A percentile compares a stretch with the other conserved stretches of the same genome.
Conservation (phyloP, 2,888 invertebrate species). For the Blastobasis adustella region DNA sequence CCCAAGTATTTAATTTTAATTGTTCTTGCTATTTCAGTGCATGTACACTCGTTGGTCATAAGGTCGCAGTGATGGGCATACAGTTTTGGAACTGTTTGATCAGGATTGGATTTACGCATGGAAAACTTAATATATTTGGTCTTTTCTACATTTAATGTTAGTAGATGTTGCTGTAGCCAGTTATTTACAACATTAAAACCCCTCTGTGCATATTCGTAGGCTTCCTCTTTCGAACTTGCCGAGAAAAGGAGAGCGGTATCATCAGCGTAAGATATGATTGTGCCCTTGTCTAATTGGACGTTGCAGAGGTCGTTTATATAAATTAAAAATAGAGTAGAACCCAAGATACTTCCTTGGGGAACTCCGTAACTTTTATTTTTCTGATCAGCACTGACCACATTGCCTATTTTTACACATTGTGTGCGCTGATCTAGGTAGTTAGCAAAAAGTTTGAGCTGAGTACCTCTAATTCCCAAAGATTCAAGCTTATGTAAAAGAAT, state of each 20-base stretch:
- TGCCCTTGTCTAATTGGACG: background rate
- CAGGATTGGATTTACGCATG: too few species aligned
- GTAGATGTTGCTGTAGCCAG: slow-evolving; percentile 5
- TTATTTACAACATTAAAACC: slow-evolving; percentile 1
- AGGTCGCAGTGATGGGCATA: too few species aligned
- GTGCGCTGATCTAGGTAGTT: slow-evolving; percentile 5
- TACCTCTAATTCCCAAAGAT: slow-evolving; percentile 7
- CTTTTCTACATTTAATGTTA: slow-evolving; percentile 11
- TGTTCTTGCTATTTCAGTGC: too few species aligned
- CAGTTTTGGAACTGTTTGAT: too few species aligned
- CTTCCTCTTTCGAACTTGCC: too few species aligned
- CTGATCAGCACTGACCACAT: background rate
- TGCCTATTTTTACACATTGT: slow-evolving; percentile 2
- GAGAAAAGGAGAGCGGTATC: slow-evolving; percentile 7
- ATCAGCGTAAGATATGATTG: slow-evolving; percentile 10
- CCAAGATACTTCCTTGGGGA: slow-evolving; percentile 11
- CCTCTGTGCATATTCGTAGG: too few species aligned
- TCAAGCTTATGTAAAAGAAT: slow-evolving; percentile 2
- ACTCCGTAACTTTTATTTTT: slow-evolving; percentile 3
- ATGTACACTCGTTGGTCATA: too few species aligned
- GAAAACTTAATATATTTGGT: slow-evolving; percentile 6
- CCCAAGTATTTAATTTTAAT: too few species aligned
- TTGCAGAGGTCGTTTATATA: slow-evolving; percentile 5
- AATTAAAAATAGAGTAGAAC: slow-evolving; percentile 9
- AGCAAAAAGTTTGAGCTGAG: slow-evolving; percentile 3